phyloP scores from a whole-genome alignment of 2,888 invertebrate species.

The Thecophora atra region DNA sequence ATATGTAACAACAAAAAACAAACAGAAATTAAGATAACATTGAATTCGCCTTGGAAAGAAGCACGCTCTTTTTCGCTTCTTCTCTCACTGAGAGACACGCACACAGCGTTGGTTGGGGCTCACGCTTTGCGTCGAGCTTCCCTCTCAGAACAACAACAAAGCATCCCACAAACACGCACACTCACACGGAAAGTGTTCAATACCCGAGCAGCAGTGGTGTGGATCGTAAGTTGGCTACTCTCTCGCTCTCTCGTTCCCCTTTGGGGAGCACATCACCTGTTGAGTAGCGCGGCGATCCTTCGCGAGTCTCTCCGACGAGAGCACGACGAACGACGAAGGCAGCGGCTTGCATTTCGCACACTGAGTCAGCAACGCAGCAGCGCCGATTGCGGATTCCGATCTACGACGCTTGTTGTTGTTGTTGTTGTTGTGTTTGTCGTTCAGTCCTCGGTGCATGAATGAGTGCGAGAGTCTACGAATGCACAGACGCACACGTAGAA shows the following conservation, averaged over 20 bases:
- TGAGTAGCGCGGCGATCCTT: neutral
- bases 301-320: constrained; percentile 19
- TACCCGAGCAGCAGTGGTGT: no score
- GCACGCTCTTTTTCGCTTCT: no score
- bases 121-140: no score
- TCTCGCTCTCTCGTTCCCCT: neutral
- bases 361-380: neutral
- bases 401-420: neutral
- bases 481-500: neutral
- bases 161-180: no score
- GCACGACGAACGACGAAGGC: neutral
- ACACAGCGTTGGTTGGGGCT: neutral
- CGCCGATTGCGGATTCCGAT: constrained; percentile 9
- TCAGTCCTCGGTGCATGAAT: neutral
- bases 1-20: no score
- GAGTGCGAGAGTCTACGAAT: neutral
- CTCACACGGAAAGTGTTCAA: no score
- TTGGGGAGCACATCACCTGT: neutral
- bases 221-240: no score
- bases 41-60: no score
- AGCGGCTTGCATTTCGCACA: constrained; percentile 3
- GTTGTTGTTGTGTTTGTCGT: constrained; percentile 13
- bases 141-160: no score
- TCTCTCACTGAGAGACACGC: neutral
- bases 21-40: no score